These are phyloP conservation scores for Malurus melanocephalus DNA, from an alignment of 2,113 vertebrate species.

Conservation along the genomic window DNA sequence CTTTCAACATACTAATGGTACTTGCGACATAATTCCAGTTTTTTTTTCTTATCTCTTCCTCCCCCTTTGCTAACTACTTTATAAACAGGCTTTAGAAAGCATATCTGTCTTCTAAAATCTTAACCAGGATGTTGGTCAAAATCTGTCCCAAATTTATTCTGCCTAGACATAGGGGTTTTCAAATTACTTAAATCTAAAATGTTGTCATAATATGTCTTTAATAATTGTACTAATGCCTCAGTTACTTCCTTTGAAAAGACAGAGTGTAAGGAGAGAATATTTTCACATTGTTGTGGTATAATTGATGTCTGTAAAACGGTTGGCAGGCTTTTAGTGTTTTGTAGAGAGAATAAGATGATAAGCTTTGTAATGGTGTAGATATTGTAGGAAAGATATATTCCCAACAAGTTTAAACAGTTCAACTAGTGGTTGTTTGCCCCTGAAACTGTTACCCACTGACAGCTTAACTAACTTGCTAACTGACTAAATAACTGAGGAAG, in stretches of 20 bases:
- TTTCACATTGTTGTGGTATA: not conserved
- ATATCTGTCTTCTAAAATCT: not conserved
- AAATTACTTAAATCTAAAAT: not conserved
- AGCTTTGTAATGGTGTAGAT: fast-evolving
- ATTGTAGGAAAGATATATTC: not conserved
- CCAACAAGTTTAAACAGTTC: not conserved
- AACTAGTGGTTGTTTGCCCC: not conserved
- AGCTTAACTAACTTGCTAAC: not conserved
- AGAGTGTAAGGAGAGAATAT: not conserved
- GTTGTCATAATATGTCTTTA: not conserved
- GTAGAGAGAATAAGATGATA: not conserved
- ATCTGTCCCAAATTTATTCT: not conserved
- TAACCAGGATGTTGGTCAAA: not conserved
- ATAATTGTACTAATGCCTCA: not conserved
- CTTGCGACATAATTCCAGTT: not conserved
- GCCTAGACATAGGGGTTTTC: not conserved
- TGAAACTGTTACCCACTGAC: not conserved
- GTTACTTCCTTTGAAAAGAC: not conserved
- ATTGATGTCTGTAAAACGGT: not conserved
- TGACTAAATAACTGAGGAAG: not conserved
- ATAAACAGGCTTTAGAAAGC: not conserved
- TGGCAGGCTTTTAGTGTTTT: not conserved
- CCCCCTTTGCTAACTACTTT: not conserved
- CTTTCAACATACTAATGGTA: not conserved
- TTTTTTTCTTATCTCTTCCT: not conserved